Conservation (phyloP, 2,888 invertebrate genomes). For the Crocallis elinguaria region DNA sequence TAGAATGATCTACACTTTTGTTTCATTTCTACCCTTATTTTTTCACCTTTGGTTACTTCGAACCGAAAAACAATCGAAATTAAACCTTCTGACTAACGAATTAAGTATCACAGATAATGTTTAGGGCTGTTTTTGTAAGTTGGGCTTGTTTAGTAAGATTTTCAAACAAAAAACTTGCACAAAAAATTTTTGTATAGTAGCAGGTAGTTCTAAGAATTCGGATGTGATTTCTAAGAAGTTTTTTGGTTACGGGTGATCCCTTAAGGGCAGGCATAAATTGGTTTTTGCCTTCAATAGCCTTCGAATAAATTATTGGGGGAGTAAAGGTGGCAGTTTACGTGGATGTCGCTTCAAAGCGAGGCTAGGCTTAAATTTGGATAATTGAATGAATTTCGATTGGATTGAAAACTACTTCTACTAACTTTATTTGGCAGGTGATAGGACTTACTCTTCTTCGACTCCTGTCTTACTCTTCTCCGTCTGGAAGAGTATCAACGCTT, state of each 20-base stretch:
- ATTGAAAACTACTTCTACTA: not conserved
- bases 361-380: not conserved
- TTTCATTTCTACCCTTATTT: conserved; percentile 44
- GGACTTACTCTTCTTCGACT: too few species aligned
- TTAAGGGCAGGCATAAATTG: conserved; percentile 41
- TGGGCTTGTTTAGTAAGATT: conserved; percentile 5
- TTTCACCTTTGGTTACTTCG: conserved; percentile 7
- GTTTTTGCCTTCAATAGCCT: conserved; percentile 36
- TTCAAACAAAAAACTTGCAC: conserved; percentile 26
- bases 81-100: not conserved
- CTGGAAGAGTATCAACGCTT: too few species aligned
- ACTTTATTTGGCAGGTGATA: too few species aligned
- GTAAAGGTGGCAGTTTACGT: conserved; percentile 23
- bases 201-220: conserved; percentile 66
- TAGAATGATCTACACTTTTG: conserved; percentile 52
- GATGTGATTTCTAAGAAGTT: conserved; percentile 60
- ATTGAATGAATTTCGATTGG: not conserved
- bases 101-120: not conserved
- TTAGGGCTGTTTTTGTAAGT: not conserved
- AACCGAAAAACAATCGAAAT: not conserved
- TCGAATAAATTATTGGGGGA: conserved; percentile 32
- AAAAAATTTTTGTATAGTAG: conserved; percentile 52
- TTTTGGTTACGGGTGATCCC: conserved; percentile 48
- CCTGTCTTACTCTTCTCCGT: too few species aligned
- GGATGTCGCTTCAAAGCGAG: conserved; percentile 1